A percentile compares a stretch with the other conserved stretches of the same genome.
phyloP scores from a whole-genome alignment of 2,888 invertebrate genomes.

The Rhimphoctona megacephalus region DNA sequence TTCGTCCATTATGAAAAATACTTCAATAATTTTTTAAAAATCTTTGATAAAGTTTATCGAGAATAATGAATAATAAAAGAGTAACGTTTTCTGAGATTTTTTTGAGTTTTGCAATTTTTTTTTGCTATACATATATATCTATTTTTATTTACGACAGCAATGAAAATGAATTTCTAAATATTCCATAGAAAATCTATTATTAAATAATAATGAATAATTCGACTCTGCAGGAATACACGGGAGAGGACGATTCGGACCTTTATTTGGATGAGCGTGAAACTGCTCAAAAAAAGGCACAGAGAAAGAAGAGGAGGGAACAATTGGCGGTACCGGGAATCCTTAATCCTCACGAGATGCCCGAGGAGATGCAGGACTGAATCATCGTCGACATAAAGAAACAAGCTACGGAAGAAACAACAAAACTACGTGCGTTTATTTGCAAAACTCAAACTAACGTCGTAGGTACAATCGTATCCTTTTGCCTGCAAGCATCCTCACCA shows the following conservation, averaged over 20 bases:
- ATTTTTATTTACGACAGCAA: too few species aligned
- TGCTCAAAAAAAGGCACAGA: slow-evolving; percentile 95
- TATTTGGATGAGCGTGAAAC: slow-evolving; percentile 98
- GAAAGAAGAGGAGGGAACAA: slow-evolving; percentile 96
- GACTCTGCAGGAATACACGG: slow-evolving; percentile 95
- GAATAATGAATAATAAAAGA: too few species aligned
- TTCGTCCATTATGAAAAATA: too few species aligned
- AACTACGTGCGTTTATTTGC: slow-evolving; percentile 79
- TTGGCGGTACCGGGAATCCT: slow-evolving; percentile 98
- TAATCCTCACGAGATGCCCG: slow-evolving; percentile 97
- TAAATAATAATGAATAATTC: neutral
- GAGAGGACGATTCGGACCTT: slow-evolving; percentile 98
- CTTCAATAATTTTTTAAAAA: too few species aligned
- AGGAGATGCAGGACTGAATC: slow-evolving; percentile 96
- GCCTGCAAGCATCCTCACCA: slow-evolving; percentile 75
- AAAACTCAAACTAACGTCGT: slow-evolving; percentile 79
- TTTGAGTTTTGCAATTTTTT: too few species aligned
- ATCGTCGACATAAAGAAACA: slow-evolving; percentile 71
- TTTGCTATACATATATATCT: too few species aligned
- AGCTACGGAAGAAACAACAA: slow-evolving; percentile 46
- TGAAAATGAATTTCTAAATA: too few species aligned
- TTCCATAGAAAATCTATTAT: neutral
- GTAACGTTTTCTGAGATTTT: too few species aligned
- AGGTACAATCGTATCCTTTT: slow-evolving; percentile 81
- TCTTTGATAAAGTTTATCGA: too few species aligned